phyloP scores from a whole-genome alignment of 1,140 invertebrate species.

The Ganaspis sp. region DNA sequence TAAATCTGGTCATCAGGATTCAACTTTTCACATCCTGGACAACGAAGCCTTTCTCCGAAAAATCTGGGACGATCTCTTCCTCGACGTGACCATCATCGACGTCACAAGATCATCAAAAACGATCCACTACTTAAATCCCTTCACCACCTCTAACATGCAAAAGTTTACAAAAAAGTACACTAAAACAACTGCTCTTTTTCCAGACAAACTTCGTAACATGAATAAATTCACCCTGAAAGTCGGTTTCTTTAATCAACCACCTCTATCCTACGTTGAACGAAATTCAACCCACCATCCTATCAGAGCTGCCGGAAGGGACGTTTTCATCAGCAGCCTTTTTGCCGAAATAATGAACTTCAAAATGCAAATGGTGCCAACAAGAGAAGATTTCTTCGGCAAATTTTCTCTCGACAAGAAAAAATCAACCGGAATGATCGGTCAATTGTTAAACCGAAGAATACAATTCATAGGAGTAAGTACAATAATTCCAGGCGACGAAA shows the following conservation, averaged over 20 bases:
- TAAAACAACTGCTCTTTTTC: not conserved
- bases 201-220: slow-evolving; percentile 48
- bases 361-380: not conserved
- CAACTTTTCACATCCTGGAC: too few relatives aligned
- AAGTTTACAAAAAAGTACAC: not conserved
- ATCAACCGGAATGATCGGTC: not conserved
- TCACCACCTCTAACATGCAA: not conserved
- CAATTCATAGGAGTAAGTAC: not conserved
- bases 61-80: too few relatives aligned
- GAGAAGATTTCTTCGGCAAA: not conserved
- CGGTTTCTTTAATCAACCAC: not conserved
- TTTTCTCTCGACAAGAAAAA: not conserved
- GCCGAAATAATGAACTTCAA: not conserved
- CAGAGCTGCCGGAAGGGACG: not conserved
- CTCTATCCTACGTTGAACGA: not conserved
- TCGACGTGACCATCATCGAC: not conserved
- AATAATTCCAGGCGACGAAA: too few relatives aligned
- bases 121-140: not conserved
- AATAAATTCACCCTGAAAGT: not conserved
- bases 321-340: not conserved
- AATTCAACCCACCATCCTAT: not conserved
- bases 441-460: not conserved
- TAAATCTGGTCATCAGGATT: too few relatives aligned
- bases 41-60: too few relatives aligned
- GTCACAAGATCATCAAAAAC: not conserved